These are phyloP conservation scores for Oreochromis tanganicae DNA, from an alignment of 2,113 vertebrate species.

Conservation along the genomic window DNA sequence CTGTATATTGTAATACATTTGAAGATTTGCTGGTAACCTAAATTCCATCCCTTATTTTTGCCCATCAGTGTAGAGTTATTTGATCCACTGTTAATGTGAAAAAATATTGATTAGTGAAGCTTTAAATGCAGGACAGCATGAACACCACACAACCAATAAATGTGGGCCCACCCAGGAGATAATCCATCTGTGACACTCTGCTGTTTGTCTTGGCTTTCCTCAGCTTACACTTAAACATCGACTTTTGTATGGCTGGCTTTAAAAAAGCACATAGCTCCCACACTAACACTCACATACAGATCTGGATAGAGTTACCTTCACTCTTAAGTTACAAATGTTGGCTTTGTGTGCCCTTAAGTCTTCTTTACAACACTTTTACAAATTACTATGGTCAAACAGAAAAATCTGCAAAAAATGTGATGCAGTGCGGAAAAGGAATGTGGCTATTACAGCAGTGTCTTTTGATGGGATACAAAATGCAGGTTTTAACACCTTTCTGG, in stretches of 20 bases:
- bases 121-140: background rate
- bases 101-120: background rate
- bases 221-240: background rate
- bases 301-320: background rate
- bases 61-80: background rate
- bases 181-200: background rate
- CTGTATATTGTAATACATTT: background rate
- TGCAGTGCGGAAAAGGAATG: background rate
- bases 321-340: background rate
- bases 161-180: background rate
- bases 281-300: background rate
- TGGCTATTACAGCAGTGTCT: background rate
- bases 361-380: background rate
- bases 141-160: background rate
- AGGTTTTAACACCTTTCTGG: background rate
- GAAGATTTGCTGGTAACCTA: background rate
- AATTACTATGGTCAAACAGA: background rate
- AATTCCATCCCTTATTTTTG: background rate
- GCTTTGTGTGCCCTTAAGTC: background rate
- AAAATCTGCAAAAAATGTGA: background rate
- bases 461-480: background rate
- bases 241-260: background rate
- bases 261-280: background rate
- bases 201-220: constrained; percentile 5
- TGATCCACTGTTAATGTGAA: background rate